phyloP scores from a whole-genome alignment of 2,888 invertebrate genomes.

The Philonicus albiceps region DNA sequence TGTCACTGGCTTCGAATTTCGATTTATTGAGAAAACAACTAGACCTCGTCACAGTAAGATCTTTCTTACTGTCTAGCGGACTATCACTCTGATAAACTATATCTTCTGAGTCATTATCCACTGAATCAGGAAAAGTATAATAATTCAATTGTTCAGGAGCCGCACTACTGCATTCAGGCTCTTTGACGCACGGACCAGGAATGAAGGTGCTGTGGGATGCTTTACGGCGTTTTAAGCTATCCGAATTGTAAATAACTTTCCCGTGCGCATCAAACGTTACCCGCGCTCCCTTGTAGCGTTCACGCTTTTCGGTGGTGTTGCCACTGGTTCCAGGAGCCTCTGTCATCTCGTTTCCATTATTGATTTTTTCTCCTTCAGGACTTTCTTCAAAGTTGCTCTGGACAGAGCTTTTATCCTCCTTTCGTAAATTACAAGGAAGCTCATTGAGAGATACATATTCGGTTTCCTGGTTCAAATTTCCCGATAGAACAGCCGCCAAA shows the following conservation, averaged over 20 bases:
- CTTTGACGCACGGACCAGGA: conserved; percentile 85
- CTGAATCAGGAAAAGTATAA: neutral
- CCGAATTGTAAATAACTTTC: conserved; percentile 87
- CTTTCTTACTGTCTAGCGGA: conserved; percentile 55
- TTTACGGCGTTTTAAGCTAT: conserved; percentile 80
- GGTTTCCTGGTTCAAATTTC: conserved; percentile 71
- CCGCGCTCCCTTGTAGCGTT: conserved; percentile 73
- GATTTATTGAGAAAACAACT: neutral
- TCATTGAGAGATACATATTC: conserved; percentile 86
- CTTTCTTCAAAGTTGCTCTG: neutral
- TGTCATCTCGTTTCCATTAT: neutral
- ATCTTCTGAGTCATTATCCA: neutral
- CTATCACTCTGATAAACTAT: conserved; percentile 56
- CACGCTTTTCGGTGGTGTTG: neutral
- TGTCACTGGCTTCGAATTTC: neutral
- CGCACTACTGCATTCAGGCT: conserved; percentile 60
- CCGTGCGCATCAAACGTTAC: conserved; percentile 87
- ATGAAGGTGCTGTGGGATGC: conserved; percentile 86
- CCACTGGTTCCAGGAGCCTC: neutral
- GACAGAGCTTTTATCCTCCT: conserved; percentile 45
- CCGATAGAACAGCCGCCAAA: conserved; percentile 68
- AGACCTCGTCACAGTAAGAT: conserved; percentile 49
- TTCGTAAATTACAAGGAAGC: conserved; percentile 66
- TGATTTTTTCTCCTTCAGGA: conserved; percentile 17
- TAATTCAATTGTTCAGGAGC: neutral